A percentile compares a stretch with the other conserved stretches of the same genome.
Evolutionary conservation across 2,797 vertebrate species (phyloP).

Genomic region (Vultur gryphus): DNA sequence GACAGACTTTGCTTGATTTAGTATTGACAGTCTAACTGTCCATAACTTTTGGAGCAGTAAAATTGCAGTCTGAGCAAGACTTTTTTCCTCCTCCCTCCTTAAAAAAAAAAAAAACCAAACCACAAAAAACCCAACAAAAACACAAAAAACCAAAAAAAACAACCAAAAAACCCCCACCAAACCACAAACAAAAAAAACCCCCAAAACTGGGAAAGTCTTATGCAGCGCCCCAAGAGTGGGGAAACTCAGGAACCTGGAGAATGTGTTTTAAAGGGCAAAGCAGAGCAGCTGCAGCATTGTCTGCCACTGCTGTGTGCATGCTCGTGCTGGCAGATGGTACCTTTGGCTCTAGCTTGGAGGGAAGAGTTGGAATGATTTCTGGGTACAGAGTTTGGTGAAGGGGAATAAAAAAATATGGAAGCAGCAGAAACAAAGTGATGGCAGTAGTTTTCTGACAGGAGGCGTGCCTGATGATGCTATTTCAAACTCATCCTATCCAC

Average conservation of each 20-base stretch:
- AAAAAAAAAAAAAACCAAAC: no score
- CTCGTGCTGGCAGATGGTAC: not conserved
- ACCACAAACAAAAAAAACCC: not conserved
- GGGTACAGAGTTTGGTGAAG: not conserved
- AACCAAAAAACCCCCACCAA: not conserved
- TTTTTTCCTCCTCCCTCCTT: not conserved
- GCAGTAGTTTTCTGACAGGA: not conserved
- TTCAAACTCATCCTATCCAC: not conserved
- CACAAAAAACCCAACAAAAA: no score
- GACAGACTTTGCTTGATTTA: not conserved
- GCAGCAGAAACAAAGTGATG: not conserved
- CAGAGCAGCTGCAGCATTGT: not conserved
- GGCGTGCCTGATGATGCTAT: not conserved
- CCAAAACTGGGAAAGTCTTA: not conserved
- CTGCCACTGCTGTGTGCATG: not conserved
- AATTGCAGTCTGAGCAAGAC: not conserved
- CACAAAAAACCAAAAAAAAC: no score
- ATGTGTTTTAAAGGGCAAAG: not conserved
- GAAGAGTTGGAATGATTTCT: not conserved
- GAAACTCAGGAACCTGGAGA: not conserved
- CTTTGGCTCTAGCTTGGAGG: not conserved
- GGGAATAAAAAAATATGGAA: not conserved
- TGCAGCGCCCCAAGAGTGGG: not conserved
- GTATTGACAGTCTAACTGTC: not conserved
- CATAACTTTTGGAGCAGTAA: not conserved